Evolutionary conservation across 1,140 invertebrate genomes (phyloP).

Genomic region (Oryctes rhinoceros): DNA sequence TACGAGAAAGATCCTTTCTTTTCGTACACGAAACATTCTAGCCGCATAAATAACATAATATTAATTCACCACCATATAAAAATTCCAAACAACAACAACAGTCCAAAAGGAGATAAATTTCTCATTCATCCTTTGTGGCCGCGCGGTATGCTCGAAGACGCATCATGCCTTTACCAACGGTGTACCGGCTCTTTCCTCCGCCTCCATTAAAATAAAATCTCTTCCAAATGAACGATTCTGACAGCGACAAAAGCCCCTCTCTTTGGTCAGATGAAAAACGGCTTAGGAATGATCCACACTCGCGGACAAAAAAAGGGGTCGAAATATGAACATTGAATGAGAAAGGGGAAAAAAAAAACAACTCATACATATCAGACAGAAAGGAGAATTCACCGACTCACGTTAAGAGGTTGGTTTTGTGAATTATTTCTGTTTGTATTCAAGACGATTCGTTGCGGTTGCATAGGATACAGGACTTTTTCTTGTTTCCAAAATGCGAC

Average conservation of each 20-base stretch:
- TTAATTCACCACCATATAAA: slow-evolving; percentile 35
- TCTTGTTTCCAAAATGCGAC: slow-evolving; percentile 28
- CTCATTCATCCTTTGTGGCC: slow-evolving; percentile 21
- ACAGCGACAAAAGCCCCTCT: slow-evolving; percentile 31
- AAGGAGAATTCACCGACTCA: slow-evolving; percentile 27
- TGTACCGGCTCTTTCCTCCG: slow-evolving; percentile 13
- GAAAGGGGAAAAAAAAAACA: slow-evolving; percentile 11
- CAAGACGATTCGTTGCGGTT: slow-evolving; percentile 38
- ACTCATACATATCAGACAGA: slow-evolving; percentile 24
- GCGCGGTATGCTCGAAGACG: slow-evolving; percentile 10
- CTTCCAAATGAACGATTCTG: slow-evolving; percentile 34
- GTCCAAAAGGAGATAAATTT: slow-evolving; percentile 31
- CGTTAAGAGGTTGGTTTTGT: slow-evolving; percentile 38
- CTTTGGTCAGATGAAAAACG: slow-evolving; percentile 25
- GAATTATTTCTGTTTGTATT: slow-evolving; percentile 41
- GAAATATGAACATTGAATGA: slow-evolving; percentile 35
- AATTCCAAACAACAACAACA: slow-evolving; percentile 33
- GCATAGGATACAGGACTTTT: slow-evolving; percentile 20
- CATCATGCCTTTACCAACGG: background rate
- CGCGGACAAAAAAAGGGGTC: slow-evolving; percentile 33
- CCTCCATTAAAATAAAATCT: slow-evolving; percentile 36
- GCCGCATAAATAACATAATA: slow-evolving; percentile 20
- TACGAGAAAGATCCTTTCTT: background rate
- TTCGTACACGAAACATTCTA: background rate
- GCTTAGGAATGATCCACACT: slow-evolving; percentile 26